phyloP scores from a whole-genome alignment of 2,797 vertebrate genomes.

The Lacerta bilineata region DNA sequence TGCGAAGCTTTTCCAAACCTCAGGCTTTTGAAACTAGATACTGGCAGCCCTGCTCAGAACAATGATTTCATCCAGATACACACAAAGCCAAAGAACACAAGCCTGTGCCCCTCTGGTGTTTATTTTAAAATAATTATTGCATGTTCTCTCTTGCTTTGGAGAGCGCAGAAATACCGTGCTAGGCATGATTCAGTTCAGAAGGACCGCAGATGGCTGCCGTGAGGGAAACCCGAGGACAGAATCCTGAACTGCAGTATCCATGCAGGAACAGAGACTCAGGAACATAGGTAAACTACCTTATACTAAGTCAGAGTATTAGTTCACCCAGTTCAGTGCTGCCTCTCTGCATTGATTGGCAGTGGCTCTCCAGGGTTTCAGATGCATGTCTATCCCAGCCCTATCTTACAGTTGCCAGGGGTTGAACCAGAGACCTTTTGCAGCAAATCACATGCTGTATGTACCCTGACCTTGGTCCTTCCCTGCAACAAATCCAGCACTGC shows the following conservation, averaged over 20 bases:
- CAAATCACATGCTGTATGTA: neutral
- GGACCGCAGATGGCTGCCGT: conserved; percentile 66
- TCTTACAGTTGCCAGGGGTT: neutral
- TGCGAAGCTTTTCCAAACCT: conserved; percentile 73
- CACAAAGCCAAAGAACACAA: conserved; percentile 83
- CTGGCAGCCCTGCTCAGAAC: conserved; percentile 75
- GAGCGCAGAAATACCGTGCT: conserved; percentile 79
- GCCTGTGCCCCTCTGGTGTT: conserved; percentile 82
- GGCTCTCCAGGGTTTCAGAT: too few species aligned
- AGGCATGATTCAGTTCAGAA: conserved; percentile 73
- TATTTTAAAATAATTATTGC: conserved; percentile 85
- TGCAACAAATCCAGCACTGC: conserved; percentile 42
- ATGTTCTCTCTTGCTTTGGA: conserved; percentile 80
- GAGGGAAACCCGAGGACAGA: conserved; percentile 66
- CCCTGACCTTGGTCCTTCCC: conserved; percentile 44
- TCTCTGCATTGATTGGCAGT: too few species aligned
- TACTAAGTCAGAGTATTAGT: neutral
- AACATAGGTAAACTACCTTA: neutral
- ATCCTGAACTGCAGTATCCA: conserved; percentile 61
- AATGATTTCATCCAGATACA: conserved; percentile 80
- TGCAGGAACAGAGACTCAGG: conserved; percentile 64
- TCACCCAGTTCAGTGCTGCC: too few species aligned
- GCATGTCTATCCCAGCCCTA: neutral
- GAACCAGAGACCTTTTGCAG: neutral
- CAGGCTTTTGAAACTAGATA: conserved; percentile 78